These are phyloP conservation scores for Brachypalpus laphriformis DNA, from an alignment of 2,888 invertebrate genomes.

Conservation along the genomic window DNA sequence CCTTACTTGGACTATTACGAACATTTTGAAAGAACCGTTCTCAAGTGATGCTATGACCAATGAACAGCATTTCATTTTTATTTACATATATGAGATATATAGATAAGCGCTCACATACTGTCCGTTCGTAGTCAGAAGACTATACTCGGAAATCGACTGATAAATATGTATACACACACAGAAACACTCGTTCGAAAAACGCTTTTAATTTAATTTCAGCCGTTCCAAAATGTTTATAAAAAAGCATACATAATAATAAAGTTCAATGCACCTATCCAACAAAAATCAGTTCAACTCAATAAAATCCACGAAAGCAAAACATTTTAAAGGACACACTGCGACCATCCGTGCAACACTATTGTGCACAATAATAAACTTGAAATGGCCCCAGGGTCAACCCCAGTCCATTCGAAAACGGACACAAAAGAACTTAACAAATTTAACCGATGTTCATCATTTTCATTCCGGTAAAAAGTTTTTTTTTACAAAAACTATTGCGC, in stretches of 20 bases:
- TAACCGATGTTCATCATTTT: constrained; percentile 71
- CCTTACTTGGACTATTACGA: too few species aligned
- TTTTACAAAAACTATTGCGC: constrained; percentile 50
- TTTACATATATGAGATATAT: too few species aligned
- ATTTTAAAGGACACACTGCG: constrained; percentile 13
- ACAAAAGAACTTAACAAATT: constrained; percentile 54
- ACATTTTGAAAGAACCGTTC: too few species aligned
- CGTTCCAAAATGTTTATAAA: background rate
- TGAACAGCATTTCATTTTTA: too few species aligned
- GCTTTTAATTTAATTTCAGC: too few species aligned
- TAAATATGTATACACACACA: too few species aligned
- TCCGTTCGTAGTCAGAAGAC: too few species aligned
- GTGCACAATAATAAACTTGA: constrained; percentile 63
- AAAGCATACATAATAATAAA: background rate
- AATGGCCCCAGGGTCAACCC: constrained; percentile 47
- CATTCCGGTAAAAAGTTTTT: constrained; percentile 22
- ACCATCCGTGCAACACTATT: constrained; percentile 35
- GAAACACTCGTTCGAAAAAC: too few species aligned
- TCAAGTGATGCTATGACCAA: too few species aligned
- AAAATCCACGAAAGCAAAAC: constrained; percentile 21
- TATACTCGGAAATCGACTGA: too few species aligned
- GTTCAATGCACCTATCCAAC: constrained; percentile 36
- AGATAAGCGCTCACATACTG: too few species aligned
- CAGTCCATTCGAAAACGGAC: constrained; percentile 20
- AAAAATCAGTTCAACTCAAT: background rate